Evolutionary conservation across 2,797 vertebrate species (phyloP).

Genomic region (Galago senegalensis): DNA sequence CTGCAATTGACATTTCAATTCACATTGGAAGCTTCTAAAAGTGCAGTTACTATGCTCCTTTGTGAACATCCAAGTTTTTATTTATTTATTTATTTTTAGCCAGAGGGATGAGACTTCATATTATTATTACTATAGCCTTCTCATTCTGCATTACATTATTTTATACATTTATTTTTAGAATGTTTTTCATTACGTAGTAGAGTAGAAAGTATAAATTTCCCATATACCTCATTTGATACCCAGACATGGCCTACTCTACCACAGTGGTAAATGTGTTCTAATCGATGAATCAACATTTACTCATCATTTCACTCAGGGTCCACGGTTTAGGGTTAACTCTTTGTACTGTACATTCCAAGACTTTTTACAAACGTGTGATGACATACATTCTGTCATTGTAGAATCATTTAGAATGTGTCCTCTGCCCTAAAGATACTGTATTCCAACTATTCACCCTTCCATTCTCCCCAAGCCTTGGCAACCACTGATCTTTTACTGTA

Average conservation of each 20-base stretch:
- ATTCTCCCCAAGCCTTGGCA: not conserved
- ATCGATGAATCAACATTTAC: not conserved
- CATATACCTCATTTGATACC: rapidly evolving
- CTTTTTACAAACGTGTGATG: not conserved
- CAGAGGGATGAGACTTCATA: not conserved
- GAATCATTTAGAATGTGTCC: not conserved
- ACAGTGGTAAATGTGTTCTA: not conserved
- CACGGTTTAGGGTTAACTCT: not conserved
- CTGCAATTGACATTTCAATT: not conserved
- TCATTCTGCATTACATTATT: not conserved
- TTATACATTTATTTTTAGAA: not conserved
- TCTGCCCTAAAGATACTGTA: not conserved
- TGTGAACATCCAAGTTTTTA: not conserved
- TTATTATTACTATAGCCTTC: not conserved
- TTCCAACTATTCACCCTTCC: rapidly evolving
- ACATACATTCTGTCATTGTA: not conserved
- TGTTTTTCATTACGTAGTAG: not conserved
- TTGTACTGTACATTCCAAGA: not conserved
- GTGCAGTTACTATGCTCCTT: not conserved
- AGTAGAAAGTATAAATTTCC: not conserved
- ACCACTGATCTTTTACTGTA: not conserved
- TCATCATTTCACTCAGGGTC: not conserved
- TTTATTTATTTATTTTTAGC: not conserved
- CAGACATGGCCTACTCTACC: rapidly evolving
- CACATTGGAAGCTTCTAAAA: not conserved